Base-by-base conservation (phyloP, 2,797 vertebrate species). In the Enteromius unitaeniatus region DNA sequence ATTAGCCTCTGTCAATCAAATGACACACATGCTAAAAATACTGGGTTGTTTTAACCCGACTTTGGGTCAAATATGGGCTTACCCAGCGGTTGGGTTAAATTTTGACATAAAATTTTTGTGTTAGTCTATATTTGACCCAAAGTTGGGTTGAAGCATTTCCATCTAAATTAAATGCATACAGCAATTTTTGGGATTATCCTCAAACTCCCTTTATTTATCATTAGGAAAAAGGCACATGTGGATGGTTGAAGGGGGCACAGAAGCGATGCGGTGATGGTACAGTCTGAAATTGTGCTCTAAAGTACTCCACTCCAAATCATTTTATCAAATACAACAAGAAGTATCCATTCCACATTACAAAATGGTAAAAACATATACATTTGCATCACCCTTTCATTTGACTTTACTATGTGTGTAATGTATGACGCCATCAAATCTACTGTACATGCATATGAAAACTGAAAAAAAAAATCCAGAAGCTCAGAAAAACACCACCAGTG, bases 361-460 rank as follows among this genome's bases (percentile, higher is more conserved):
- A 79, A 84, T 13, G 42, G 72, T 86, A 79, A 45, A 70, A 82
- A 88, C 82, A 85, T 83, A 84, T 47, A 90, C 70, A 89, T 77
- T 23, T 87, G 82, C 79, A 67, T 65, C 84, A 81, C 82, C 86
- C 67, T 79, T 15, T 3, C 3, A 72, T 81, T 88, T 78, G 75
- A 83, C 86, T 79, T 82, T 76, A 82, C 84, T 79, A 34, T 28
- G 53, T 79, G 77, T 84, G 81, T 28, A 42, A 78, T 81, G 62
- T 17, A 58, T 81, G 70, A 72, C 68, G 51, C 1, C 87, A 75
- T 67, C 79, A 82, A 82, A 88, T 49, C 75, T 34, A 82, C 40
- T 75, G 76, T 85, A 60, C 17, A 34, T 70, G 80, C 73, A 83
- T 82, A 68, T 51, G 49, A 42, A 82, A 64, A 64, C 75, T 26